A percentile compares a stretch with the other conserved stretches of the same genome.
Evolutionary conservation across 2,113 vertebrate genomes (phyloP).

Genomic region (Oncorhynchus nerka): DNA sequence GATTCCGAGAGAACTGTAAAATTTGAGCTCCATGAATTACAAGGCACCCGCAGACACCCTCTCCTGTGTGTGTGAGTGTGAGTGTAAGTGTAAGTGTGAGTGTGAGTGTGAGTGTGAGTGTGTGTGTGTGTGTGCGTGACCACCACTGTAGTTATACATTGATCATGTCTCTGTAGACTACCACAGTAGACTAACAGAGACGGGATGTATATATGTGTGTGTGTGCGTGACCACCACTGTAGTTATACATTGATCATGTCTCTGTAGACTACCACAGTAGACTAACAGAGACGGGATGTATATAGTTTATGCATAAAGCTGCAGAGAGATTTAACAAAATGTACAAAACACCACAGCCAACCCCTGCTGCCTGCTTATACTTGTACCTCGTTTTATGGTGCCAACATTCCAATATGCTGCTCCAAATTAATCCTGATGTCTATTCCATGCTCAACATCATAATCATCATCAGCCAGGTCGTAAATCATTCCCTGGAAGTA

Average conservation of each 20-base stretch:
- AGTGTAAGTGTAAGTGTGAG: background rate
- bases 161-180: constrained; percentile 27
- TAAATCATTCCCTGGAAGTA: constrained; percentile 34
- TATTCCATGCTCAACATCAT: constrained; percentile 6
- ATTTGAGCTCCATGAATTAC: constrained; percentile 63
- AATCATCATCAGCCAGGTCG: background rate
- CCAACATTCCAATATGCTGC: constrained; percentile 30
- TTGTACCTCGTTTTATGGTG: constrained; percentile 28
- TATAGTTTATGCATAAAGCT: constrained; percentile 41
- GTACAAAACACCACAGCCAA: constrained; percentile 29
- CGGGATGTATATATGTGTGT: constrained; percentile 17
- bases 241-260: constrained; percentile 23
- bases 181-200: constrained; percentile 29
- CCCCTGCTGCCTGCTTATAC: no score
- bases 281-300: constrained; percentile 28
- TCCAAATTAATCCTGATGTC: constrained; percentile 30
- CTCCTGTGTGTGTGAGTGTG: constrained; percentile 3
- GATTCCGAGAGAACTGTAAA: constrained; percentile 59
- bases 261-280: constrained; percentile 29
- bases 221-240: constrained; percentile 28
- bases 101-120: constrained; percentile 7
- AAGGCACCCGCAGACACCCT: constrained; percentile 54
- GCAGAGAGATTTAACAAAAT: constrained; percentile 38
- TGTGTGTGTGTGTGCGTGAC: constrained; percentile 18
- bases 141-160: constrained; percentile 21